Conservation (phyloP, 2,797 vertebrate genomes). For the Chrysolophus pictus region DNA sequence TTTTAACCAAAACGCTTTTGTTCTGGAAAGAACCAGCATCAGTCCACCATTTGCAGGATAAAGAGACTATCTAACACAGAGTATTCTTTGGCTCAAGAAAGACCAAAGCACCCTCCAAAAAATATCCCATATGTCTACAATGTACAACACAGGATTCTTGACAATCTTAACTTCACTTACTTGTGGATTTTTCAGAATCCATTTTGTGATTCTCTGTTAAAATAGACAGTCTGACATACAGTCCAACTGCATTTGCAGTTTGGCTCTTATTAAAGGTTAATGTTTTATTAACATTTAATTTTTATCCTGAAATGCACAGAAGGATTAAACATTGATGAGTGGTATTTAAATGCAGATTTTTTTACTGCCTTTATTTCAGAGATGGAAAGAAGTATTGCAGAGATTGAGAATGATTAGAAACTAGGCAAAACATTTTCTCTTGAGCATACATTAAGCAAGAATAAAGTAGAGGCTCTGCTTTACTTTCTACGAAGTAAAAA, state of each 20-base stretch:
- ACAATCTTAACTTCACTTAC: not conserved
- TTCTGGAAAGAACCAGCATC: not conserved
- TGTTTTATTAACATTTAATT: not conserved
- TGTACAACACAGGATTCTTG: not conserved
- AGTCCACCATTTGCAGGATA: not conserved
- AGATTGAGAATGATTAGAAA: not conserved
- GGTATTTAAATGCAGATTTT: not conserved
- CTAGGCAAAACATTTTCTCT: not conserved
- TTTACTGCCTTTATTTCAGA: not conserved
- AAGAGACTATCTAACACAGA: not conserved
- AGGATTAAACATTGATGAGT: not conserved
- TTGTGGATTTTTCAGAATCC: accelerated
- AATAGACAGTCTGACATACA: not conserved
- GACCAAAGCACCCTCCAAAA: not conserved
- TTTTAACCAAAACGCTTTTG: not conserved
- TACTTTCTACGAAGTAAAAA: not conserved
- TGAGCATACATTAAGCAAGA: not conserved
- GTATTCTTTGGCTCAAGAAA: not conserved
- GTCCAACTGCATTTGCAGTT: not conserved
- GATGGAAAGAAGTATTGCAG: not conserved
- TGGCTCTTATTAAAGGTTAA: not conserved
- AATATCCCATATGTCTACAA: not conserved
- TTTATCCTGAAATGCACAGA: not conserved
- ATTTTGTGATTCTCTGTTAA: accelerated
- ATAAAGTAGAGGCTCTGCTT: not conserved